Evolutionary conservation across 2,113 vertebrate genomes (phyloP).

Genomic region (Eubucco bourcierii): DNA sequence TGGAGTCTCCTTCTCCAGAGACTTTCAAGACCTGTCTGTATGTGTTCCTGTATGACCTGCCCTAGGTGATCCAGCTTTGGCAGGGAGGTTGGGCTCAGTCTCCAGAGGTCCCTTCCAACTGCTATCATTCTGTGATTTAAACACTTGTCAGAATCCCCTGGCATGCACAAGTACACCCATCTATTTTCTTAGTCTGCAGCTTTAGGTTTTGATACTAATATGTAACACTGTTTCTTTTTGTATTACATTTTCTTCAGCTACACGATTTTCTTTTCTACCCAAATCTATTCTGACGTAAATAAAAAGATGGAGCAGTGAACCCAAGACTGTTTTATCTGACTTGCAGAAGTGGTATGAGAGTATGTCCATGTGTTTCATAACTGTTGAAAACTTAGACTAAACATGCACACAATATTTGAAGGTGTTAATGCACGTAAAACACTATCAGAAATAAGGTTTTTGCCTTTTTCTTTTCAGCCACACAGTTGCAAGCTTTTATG

Average conservation of each 20-base stretch:
- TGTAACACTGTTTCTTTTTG: neutral
- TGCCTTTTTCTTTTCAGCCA: neutral
- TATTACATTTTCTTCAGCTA: neutral
- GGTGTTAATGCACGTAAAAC: neutral
- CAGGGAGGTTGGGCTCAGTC: too few relatives aligned
- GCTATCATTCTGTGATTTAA: neutral
- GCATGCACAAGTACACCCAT: neutral
- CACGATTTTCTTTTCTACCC: neutral
- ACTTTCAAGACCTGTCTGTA: too few relatives aligned
- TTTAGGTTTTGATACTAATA: neutral
- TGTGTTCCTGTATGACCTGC: too few relatives aligned
- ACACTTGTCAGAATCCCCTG: neutral
- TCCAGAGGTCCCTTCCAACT: too few relatives aligned
- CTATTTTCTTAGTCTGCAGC: neutral
- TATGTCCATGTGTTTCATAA: neutral
- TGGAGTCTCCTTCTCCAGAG: too few relatives aligned
- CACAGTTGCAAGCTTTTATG: neutral
- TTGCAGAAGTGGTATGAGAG: neutral
- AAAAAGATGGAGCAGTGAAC: neutral
- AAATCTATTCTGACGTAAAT: neutral
- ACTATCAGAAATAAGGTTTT: neutral
- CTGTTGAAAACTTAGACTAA: neutral
- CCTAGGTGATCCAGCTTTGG: too few relatives aligned
- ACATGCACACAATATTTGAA: neutral
- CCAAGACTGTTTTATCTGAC: neutral